Evolutionary conservation across 2,888 invertebrate genomes (phyloP).

Genomic region (Endomychus coccineus): DNA sequence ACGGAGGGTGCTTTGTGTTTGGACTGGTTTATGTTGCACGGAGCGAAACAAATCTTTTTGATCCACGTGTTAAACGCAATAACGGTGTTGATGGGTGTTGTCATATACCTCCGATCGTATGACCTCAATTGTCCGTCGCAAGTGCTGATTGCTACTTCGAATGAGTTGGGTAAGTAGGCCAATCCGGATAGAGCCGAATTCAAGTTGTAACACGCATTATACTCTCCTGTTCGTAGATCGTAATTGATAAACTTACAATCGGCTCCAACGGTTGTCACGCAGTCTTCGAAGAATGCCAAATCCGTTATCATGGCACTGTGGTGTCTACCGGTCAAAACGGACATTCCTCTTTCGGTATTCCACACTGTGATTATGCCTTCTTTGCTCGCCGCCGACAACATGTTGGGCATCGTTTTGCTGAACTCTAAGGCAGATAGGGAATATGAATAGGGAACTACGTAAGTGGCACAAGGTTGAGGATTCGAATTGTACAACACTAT

Average conservation of each 20-base stretch:
- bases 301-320: conserved; percentile 19
- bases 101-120: conserved; percentile 28
- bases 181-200: conserved; percentile 25
- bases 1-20: conserved; percentile 3
- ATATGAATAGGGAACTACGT: conserved; percentile 24
- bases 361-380: conserved; percentile 25
- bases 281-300: conserved; percentile 23
- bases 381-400: conserved; percentile 25
- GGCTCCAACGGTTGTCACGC: conserved; percentile 24
- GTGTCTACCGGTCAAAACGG: conserved; percentile 11
- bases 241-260: conserved; percentile 26
- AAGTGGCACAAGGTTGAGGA: conserved; percentile 23
- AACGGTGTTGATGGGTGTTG: conserved; percentile 23
- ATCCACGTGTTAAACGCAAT: conserved; percentile 23
- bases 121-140: conserved; percentile 26
- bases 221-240: conserved; percentile 21
- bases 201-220: conserved; percentile 19
- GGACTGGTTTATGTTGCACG: too few species aligned
- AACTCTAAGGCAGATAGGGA: conserved; percentile 23
- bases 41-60: conserved; percentile 25
- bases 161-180: conserved; percentile 20
- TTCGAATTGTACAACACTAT: conserved; percentile 24
- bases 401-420: conserved; percentile 19
- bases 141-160: conserved; percentile 27
- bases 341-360: conserved; percentile 21